Evolutionary conservation across 2,888 invertebrate species (phyloP), one percentile per base, ranked within the genome.

Genomic region (Adineta ricciae): DNA sequence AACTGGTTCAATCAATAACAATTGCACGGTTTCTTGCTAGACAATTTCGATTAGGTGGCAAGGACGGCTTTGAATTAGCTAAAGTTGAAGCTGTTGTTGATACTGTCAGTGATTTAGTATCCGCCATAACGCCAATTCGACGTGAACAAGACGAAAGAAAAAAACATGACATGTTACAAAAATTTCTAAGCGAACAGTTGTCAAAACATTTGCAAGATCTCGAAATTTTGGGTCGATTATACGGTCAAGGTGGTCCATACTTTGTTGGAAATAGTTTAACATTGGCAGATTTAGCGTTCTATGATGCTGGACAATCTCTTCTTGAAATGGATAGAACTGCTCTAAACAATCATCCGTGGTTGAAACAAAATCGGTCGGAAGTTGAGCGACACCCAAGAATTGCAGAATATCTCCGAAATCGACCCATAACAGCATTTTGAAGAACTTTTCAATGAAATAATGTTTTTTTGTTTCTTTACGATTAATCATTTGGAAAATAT

Each of bases 271-370:
- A 41, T 56, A 49, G 46, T 9, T 83, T 85, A 19, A 85, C 83
- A 64, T 85, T 83, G 83, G 54, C 85, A 27, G 85, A 85, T 85
- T 72, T 85, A 41, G n/a, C 36, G 83, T 32, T 85, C 24, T 85
- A 38, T 83, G 85, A 85, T 72, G 38, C 83, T 16, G 46, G 64
- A n/a, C 64, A 56, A 32, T 38, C n/a, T 32, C 32, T 85, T 21
- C 32, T 72, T 16, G 36, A 16, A 11, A 49, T 85, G 9, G 50
- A 56, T 46, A 14, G 27, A 19, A 52, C 54, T 49, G 14, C 41
- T 46, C 36, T 85, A 24, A 38, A 85, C 24, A 85, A 83, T 46
- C 83, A 49, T 49, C 85, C 85, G 24, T 72, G 64, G 41, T 54
- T 85, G 9, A 19, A 32, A 36, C 49, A 56, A 38, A 36, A 83